These are phyloP conservation scores for Drymodes brunneopygia DNA, from an alignment of 2,113 vertebrate species.

Conservation along the genomic window DNA sequence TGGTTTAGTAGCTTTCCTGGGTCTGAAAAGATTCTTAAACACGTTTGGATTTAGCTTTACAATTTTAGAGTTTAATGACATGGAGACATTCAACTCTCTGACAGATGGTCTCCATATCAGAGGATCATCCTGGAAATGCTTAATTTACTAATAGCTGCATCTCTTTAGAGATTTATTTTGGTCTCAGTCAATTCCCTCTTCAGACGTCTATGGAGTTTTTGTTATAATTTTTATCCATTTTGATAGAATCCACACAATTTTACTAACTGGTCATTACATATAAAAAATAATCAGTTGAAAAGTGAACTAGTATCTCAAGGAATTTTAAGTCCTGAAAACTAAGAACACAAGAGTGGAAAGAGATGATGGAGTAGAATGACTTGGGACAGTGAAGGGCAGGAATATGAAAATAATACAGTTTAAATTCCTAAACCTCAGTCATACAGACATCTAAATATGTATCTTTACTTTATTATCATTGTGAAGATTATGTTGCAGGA, in stretches of 20 bases:
- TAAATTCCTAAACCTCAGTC: neutral
- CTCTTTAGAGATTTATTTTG: neutral
- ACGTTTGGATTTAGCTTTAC: neutral
- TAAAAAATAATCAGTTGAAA: neutral
- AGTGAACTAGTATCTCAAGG: neutral
- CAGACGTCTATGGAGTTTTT: neutral
- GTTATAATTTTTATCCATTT: neutral
- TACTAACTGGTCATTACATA: neutral
- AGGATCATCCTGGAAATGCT: neutral
- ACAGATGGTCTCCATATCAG: neutral
- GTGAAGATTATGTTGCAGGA: neutral
- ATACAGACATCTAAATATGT: neutral
- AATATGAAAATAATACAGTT: neutral
- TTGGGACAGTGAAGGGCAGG: neutral
- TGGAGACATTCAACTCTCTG: accelerated
- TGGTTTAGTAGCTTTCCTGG: neutral
- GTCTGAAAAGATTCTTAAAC: neutral
- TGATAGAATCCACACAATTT: neutral
- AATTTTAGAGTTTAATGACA: neutral
- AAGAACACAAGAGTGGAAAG: neutral
- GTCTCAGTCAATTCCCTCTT: neutral
- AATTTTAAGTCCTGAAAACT: neutral
- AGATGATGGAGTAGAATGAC: neutral
- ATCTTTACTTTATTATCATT: neutral
- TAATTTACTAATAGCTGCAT: neutral